These are phyloP conservation scores for Eupithecia dodoneata DNA, from an alignment of 2,888 invertebrate genomes.

Conservation along the genomic window DNA sequence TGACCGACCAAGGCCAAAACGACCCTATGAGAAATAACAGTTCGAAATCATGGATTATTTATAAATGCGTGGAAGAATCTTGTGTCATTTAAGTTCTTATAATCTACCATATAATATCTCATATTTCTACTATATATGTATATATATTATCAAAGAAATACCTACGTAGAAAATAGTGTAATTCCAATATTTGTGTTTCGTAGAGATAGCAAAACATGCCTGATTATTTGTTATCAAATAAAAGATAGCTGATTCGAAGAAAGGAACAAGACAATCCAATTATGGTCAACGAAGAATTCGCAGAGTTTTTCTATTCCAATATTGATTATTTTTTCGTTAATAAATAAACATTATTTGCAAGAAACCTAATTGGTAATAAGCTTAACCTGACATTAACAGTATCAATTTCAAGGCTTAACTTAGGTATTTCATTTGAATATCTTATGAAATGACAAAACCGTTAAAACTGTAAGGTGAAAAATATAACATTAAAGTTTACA, in stretches of 20 bases:
- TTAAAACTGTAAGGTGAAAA: slow-evolving; percentile 1
- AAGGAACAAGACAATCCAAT: slow-evolving; percentile 37
- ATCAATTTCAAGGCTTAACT: neutral
- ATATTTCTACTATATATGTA: no score
- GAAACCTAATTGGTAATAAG: neutral
- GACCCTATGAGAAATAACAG: neutral
- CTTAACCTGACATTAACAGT: neutral
- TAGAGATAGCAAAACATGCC: slow-evolving; percentile 12
- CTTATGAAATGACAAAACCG: neutral
- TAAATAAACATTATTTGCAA: neutral
- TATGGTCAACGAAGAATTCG: slow-evolving; percentile 35
- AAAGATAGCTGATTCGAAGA: slow-evolving; percentile 34
- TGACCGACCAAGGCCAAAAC: neutral
- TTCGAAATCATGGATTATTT: slow-evolving; percentile 9
- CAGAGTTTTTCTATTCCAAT: neutral
- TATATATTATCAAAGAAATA: neutral
- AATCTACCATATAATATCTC: neutral
- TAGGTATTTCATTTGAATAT: neutral
- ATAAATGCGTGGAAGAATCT: neutral
- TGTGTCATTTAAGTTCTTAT: neutral
- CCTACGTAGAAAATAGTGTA: neutral
- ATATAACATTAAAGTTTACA: slow-evolving; percentile 8
- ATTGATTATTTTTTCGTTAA: neutral
- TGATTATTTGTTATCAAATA: slow-evolving; percentile 36
- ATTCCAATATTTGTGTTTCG: slow-evolving; percentile 4